A percentile compares a stretch with the other conserved stretches of the same genome.
Conservation (phyloP, 1,140 invertebrate genomes). For the Paraescarpia echinospica region DNA sequence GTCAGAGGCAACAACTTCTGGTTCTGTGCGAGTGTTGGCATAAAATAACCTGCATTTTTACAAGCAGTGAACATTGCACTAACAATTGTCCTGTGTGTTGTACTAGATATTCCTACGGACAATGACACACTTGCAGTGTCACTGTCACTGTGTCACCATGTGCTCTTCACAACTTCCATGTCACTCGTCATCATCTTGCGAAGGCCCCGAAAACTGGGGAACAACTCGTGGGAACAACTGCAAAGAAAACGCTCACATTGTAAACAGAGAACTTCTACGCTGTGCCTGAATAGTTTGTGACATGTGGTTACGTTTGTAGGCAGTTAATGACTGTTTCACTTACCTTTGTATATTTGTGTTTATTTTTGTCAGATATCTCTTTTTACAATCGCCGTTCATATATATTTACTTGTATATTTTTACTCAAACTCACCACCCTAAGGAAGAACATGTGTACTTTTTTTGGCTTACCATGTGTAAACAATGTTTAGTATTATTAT, state of each 20-base stretch:
- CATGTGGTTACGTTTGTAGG: too few species aligned
- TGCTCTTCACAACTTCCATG: background rate
- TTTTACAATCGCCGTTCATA: too few species aligned
- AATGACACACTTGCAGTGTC: background rate
- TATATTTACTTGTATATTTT: too few species aligned
- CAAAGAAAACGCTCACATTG: background rate
- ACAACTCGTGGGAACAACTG: background rate
- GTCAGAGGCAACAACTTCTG: background rate
- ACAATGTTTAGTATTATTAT: too few species aligned
- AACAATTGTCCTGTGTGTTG: background rate
- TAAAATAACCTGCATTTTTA: background rate
- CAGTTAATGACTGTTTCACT: too few species aligned
- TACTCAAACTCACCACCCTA: too few species aligned
- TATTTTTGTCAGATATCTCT: too few species aligned
- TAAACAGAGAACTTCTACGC: background rate
- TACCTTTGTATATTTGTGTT: too few species aligned
- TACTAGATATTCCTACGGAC: background rate
- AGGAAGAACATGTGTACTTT: too few species aligned
- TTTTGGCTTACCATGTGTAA: too few species aligned
- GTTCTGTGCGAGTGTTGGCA: background rate
- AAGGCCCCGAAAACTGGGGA: background rate
- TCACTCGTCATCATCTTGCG: background rate
- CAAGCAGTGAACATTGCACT: background rate
- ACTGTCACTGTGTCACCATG: background rate
- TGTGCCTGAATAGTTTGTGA: too few species aligned